These are phyloP conservation scores for Podabrus alpinus DNA, from an alignment of 2,888 invertebrate species.

Conservation along the genomic window DNA sequence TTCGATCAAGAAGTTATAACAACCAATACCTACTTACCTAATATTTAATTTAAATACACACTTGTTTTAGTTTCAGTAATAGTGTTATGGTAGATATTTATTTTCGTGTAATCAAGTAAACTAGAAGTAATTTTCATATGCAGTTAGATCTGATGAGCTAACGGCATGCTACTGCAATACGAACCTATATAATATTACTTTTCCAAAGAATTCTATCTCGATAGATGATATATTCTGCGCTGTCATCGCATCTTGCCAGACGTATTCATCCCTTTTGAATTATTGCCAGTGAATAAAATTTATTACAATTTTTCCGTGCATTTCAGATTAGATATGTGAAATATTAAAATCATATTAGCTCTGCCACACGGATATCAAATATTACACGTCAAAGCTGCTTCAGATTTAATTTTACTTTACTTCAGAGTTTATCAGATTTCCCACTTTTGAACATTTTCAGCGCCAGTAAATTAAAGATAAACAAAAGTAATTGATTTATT, in stretches of 20 bases:
- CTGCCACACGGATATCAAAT: constrained; percentile 31
- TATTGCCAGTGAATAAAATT: constrained; percentile 50
- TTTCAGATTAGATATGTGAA: constrained; percentile 52
- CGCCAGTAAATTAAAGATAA: constrained; percentile 32
- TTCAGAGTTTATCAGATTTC: constrained; percentile 23
- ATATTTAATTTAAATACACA: not conserved
- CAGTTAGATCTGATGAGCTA: constrained; percentile 27
- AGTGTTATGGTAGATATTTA: no score
- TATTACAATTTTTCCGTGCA: constrained; percentile 49
- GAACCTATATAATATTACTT: constrained; percentile 47
- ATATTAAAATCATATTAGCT: constrained; percentile 51
- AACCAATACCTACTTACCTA: no score
- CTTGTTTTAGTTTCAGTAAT: not conserved
- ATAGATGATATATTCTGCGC: constrained; percentile 54
- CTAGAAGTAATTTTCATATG: constrained; percentile 32
- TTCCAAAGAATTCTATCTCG: constrained; percentile 45
- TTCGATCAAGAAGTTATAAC: no score
- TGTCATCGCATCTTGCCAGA: constrained; percentile 51
- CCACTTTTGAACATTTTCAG: constrained; percentile 8
- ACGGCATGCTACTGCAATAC: constrained; percentile 30
- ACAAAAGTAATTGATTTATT: constrained; percentile 3
- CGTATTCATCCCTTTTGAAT: constrained; percentile 55
- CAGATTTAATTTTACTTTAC: constrained; percentile 27
- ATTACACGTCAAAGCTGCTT: constrained; percentile 28
- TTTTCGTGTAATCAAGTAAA: constrained; percentile 29